These are phyloP conservation scores for Isurus oxyrinchus DNA, from an alignment of 2,113 vertebrate species.

Conservation along the genomic window DNA sequence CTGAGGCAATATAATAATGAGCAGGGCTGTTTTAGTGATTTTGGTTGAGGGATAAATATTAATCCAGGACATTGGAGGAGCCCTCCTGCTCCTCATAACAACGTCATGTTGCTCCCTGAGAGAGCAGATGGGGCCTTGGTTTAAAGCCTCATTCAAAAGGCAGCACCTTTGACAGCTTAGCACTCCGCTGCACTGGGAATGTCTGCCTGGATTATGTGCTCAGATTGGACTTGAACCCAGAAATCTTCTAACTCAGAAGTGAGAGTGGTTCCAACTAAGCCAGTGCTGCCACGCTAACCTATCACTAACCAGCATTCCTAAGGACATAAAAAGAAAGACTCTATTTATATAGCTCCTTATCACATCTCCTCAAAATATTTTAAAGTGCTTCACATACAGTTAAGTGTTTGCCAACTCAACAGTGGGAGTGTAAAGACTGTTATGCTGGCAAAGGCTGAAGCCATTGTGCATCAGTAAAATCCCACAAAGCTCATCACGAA, in stretches of 20 bases:
- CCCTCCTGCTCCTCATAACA: no score
- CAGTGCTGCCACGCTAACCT: background rate
- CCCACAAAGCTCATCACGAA: background rate
- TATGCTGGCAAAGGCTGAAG: background rate
- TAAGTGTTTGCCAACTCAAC: background rate
- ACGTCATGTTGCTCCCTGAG: background rate
- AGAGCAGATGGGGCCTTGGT: background rate
- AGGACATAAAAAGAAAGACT: background rate
- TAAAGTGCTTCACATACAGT: background rate
- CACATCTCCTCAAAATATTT: background rate
- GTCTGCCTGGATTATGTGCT: background rate
- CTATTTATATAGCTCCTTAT: background rate
- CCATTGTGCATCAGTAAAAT: background rate
- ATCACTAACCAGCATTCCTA: background rate
- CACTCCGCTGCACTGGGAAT: background rate
- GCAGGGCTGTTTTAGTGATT: no score
- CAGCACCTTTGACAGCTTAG: background rate
- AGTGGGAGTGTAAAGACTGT: background rate
- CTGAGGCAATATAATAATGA: no score
- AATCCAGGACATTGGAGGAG: no score
- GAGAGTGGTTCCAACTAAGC: background rate
- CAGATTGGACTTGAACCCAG: background rate
- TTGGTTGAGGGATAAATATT: no score
- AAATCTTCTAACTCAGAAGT: background rate
- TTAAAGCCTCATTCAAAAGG: background rate